phyloP scores from a whole-genome alignment of 2,113 vertebrate species.

The Corythaeola cristata region DNA sequence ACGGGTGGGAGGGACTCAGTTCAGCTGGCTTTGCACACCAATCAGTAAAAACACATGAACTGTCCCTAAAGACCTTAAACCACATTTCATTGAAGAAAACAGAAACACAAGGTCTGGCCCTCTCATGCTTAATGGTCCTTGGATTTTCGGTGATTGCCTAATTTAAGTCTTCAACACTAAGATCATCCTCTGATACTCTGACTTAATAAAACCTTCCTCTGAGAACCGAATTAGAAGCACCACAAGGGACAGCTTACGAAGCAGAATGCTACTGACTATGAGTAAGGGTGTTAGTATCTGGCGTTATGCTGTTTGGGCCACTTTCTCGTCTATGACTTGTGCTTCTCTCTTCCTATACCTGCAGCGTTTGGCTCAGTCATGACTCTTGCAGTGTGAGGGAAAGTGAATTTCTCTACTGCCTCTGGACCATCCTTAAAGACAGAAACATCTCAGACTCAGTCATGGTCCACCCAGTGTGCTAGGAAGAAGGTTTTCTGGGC shows the following conservation, averaged over 20 bases:
- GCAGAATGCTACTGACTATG: conserved; percentile 41
- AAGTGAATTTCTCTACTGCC: not conserved
- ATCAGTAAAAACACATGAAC: conserved; percentile 3
- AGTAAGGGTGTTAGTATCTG: conserved; percentile 21
- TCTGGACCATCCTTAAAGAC: not conserved
- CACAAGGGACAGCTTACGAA: not conserved
- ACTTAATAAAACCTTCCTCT: conserved; percentile 22
- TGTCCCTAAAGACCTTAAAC: conserved; percentile 22
- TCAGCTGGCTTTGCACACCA: not conserved
- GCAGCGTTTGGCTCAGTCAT: rapidly evolving
- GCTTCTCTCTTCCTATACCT: not conserved
- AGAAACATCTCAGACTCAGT: not conserved
- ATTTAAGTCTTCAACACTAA: conserved; percentile 46
- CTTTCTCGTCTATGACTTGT: not conserved
- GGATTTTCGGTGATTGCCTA: conserved; percentile 15
- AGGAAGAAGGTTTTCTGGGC: not conserved
- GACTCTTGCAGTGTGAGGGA: not conserved
- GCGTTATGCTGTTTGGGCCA: not conserved
- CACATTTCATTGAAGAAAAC: conserved; percentile 40
- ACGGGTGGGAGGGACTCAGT: not conserved
- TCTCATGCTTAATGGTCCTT: not conserved
- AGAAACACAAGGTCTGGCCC: conserved; percentile 17
- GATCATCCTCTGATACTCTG: conserved; percentile 14
- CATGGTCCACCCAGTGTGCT: not conserved
- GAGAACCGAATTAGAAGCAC: not conserved